Conservation (phyloP, 2,113 vertebrate genomes). For the Alligator sinensis region DNA sequence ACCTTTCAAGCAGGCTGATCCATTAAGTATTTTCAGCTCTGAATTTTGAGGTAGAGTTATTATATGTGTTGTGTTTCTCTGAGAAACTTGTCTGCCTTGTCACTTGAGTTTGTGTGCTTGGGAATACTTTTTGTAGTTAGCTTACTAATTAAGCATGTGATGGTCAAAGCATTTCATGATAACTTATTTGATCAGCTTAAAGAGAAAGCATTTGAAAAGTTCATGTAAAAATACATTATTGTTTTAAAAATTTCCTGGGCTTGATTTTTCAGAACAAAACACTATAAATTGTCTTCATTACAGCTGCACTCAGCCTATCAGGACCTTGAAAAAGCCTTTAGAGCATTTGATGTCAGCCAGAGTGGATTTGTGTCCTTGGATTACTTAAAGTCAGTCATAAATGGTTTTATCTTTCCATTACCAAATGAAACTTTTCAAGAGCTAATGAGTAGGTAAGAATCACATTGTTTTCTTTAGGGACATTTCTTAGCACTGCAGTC, state of each 20-base stretch:
- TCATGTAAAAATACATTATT: conserved; percentile 51
- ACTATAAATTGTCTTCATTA: conserved; percentile 46
- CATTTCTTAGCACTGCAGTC: background rate
- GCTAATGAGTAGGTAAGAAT: conserved; percentile 83
- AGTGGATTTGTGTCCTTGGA: conserved; percentile 78
- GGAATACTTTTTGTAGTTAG: conserved; percentile 39
- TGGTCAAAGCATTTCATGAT: conserved; percentile 27
- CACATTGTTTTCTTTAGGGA: conserved; percentile 52
- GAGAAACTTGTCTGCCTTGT: conserved; percentile 62
- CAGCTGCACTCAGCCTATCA: conserved; percentile 58
- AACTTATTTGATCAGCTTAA: conserved; percentile 74
- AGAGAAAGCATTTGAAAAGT: conserved; percentile 11
- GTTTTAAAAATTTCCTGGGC: conserved; percentile 1
- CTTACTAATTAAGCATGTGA: conserved; percentile 79
- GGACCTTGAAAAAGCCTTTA: conserved; percentile 74
- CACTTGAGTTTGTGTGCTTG: background rate
- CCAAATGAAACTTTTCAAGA: conserved; percentile 78
- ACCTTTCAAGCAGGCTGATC: conserved; percentile 38
- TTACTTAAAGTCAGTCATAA: conserved; percentile 81
- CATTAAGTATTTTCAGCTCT: conserved; percentile 50
- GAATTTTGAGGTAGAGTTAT: conserved; percentile 39
- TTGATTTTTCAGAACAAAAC: conserved; percentile 38
- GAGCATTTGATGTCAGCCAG: conserved; percentile 75
- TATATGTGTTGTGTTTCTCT: background rate
- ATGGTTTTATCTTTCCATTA: conserved; percentile 80